These are phyloP conservation scores for Drosophila grimshawi DNA, from an alignment of 1,140 invertebrate species.

Conservation along the genomic window DNA sequence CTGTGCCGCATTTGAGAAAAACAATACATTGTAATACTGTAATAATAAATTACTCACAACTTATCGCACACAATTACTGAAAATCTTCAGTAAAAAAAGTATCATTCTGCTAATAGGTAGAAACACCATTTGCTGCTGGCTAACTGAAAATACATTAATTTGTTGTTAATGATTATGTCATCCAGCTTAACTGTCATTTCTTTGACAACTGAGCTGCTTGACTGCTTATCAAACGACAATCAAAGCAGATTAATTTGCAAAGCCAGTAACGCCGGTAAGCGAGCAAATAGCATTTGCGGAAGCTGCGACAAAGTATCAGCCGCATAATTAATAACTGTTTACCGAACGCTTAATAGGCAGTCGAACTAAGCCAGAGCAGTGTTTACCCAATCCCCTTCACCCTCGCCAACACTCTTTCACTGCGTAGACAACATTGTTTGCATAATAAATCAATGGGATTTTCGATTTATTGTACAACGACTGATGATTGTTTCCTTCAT, in stretches of 20 bases:
- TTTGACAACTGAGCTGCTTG: slow-evolving; percentile 42
- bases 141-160: slow-evolving; percentile 34
- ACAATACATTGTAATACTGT: too few species aligned
- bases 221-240: slow-evolving; percentile 70
- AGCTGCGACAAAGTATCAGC: slow-evolving; percentile 53
- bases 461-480: slow-evolving; percentile 36
- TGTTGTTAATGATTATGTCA: slow-evolving; percentile 46
- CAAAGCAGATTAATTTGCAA: slow-evolving; percentile 76
- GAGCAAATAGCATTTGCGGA: slow-evolving; percentile 54
- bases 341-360: slow-evolving; percentile 68
- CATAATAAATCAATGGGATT: slow-evolving; percentile 75
- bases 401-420: slow-evolving; percentile 6
- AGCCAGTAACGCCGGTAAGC: slow-evolving; percentile 59
- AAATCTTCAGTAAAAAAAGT: background rate
- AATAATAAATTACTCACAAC: too few species aligned
- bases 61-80: background rate
- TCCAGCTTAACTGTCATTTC: slow-evolving; percentile 42
- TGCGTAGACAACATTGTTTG: slow-evolving; percentile 51
- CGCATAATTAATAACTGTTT: slow-evolving; percentile 79
- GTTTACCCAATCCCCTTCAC: background rate
- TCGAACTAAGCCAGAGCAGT: slow-evolving; percentile 39
- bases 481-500: slow-evolving; percentile 70
- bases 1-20: too few species aligned
- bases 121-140: background rate
- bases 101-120: background rate